A percentile compares a stretch with the other conserved stretches of the same genome.
Evolutionary conservation across 2,113 vertebrate genomes (phyloP).

Genomic region (Atrichornis clamosus): DNA sequence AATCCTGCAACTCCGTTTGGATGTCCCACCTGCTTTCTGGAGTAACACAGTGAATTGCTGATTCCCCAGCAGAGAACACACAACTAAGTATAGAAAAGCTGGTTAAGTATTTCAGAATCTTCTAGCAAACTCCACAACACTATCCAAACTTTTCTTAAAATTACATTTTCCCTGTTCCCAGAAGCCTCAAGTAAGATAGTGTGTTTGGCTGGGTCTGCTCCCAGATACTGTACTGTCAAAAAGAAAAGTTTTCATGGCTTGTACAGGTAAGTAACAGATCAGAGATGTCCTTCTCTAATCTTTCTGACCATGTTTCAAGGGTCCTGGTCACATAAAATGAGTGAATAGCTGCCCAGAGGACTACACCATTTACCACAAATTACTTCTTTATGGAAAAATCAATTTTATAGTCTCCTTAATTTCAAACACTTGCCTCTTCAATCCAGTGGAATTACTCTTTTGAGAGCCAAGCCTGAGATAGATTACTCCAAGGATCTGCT

Average conservation of each 20-base stretch:
- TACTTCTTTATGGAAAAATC: slow-evolving; percentile 66
- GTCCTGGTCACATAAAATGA: slow-evolving; percentile 26
- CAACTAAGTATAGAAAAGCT: not conserved
- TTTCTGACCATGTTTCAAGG: not conserved
- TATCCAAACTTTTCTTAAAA: not conserved
- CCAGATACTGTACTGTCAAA: not conserved
- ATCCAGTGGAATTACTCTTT: slow-evolving; percentile 37
- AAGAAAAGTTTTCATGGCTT: not conserved
- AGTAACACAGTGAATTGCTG: not conserved
- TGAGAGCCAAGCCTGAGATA: not conserved
- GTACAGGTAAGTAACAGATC: not conserved
- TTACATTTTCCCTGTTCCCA: not conserved
- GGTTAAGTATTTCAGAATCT: not conserved
- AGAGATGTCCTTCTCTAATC: not conserved
- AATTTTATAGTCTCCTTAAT: slow-evolving; percentile 46
- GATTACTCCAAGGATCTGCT: not conserved
- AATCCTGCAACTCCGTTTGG: not conserved
- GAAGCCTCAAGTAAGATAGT: not conserved
- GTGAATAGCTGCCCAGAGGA: slow-evolving; percentile 41
- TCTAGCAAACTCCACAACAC: not conserved
- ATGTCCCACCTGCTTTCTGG: not conserved
- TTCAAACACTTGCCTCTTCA: slow-evolving; percentile 62
- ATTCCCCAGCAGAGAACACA: not conserved
- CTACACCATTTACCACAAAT: slow-evolving; percentile 57
- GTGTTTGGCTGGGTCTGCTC: not conserved